Evolutionary conservation across 2,888 invertebrate genomes (phyloP).

Genomic region (Oegoconia quadripuncta): DNA sequence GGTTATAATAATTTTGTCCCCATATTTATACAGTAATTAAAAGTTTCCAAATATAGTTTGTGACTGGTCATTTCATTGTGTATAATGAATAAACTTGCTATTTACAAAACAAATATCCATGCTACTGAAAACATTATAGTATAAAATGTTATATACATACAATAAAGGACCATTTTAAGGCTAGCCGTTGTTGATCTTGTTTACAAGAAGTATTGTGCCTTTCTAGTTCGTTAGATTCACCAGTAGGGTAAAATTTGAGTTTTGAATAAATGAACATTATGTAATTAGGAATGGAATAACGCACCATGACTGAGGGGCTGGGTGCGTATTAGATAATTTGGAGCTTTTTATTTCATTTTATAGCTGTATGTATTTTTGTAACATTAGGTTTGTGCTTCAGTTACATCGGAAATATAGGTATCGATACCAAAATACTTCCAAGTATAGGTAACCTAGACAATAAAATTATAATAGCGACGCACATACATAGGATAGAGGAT

Average conservation of each 20-base stretch:
- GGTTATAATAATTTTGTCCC: constrained; percentile 30
- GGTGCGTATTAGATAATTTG: constrained; percentile 46
- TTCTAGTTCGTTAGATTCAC: no score
- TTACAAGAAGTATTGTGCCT: no score
- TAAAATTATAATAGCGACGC: constrained; percentile 8
- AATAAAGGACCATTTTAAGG: no score
- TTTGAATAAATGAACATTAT: constrained; percentile 23
- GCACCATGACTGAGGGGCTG: constrained; percentile 56
- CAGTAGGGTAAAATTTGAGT: no score
- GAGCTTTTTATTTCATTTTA: constrained; percentile 65
- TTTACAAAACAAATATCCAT: no score
- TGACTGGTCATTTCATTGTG: no score
- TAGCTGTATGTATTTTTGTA: constrained; percentile 58
- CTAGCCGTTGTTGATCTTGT: no score
- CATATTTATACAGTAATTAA: no score
- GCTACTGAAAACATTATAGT: no score
- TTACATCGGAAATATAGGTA: constrained; percentile 35
- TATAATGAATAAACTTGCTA: no score
- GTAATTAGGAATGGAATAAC: constrained; percentile 21
- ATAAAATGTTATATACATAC: no score
- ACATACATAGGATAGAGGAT: neutral
- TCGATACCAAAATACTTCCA: constrained; percentile 9
- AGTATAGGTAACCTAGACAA: neutral
- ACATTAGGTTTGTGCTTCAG: constrained; percentile 52
- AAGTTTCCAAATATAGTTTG: no score